A percentile compares a stretch with the other conserved stretches of the same genome.
phyloP scores from a whole-genome alignment of 2,113 vertebrate genomes.

The Eolophus roseicapilla region DNA sequence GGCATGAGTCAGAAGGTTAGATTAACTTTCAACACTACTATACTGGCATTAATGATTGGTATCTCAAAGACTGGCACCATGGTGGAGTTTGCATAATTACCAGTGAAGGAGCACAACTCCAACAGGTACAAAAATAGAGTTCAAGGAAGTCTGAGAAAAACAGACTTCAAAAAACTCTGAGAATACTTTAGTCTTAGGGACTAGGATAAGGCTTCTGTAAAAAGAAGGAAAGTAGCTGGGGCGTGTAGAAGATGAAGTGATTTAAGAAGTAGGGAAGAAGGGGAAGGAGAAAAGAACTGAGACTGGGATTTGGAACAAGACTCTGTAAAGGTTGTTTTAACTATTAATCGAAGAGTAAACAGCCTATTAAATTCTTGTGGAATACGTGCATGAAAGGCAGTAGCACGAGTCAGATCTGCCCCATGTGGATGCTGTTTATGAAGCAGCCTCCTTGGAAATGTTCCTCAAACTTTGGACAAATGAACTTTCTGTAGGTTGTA shows the following conservation, averaged over 20 bases:
- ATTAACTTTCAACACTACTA: background rate
- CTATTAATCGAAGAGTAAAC: constrained; percentile 53
- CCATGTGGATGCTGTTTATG: constrained; percentile 22
- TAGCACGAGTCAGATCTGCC: constrained; percentile 3
- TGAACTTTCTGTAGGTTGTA: constrained; percentile 55
- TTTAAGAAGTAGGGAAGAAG: background rate
- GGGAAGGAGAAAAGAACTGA: background rate
- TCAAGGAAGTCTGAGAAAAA: background rate
- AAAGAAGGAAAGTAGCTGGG: background rate
- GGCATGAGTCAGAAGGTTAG: background rate
- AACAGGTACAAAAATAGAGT: background rate
- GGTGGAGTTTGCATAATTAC: background rate
- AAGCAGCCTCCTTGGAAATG: constrained; percentile 45
- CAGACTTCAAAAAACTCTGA: background rate
- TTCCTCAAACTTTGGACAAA: constrained; percentile 59
- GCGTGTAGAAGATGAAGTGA: background rate
- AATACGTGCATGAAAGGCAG: constrained; percentile 12
- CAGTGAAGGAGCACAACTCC: background rate
- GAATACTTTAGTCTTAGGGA: background rate
- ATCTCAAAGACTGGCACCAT: background rate
- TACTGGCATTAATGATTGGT: background rate
- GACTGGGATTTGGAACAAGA: constrained; percentile 21
- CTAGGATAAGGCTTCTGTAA: background rate
- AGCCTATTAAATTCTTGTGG: constrained; percentile 25
- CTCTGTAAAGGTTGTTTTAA: constrained; percentile 36